Evolutionary conservation across 2,113 vertebrate genomes (phyloP), one percentile per base, ranked within the genome.

Genomic region (Ellobius talpinus): DNA sequence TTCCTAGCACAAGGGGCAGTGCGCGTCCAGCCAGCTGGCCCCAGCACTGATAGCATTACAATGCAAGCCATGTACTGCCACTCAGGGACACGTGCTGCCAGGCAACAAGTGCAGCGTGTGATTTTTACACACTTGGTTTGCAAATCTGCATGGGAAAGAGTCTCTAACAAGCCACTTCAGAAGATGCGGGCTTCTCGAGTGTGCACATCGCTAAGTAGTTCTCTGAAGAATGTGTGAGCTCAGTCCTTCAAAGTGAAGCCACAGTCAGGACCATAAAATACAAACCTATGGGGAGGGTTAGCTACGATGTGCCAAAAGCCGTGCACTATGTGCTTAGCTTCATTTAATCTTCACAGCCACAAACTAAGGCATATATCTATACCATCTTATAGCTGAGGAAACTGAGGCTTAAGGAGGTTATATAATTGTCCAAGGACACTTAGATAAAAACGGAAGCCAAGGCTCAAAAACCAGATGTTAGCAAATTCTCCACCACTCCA

Each of bases 91-190:
- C 96, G 95, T 79, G 95, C 96, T 96, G 95, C 94, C 86, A 52
- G 91, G 95, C 93, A 97, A 98, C 94, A 97, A 96, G 90, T 39
- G 2, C 96, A 90, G 0, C 0, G 93, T 74, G 5, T 16, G 90
- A 96, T 96, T 98, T 97, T 47, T 21, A 96, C 1, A 66, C 66
- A 94, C 33, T 55, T 3, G 6, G 68, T 78, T 93, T 87, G 93
- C 95, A 96, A 96, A 97, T 95, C 87, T 88, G 91, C 79, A 97
- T 97, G 87, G 94, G 97, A 97, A 98, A 98, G 96, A 94, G 87
- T 74, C 94, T 7, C 63, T 96, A 97, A 97, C 95, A 84, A 97
- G 96, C 95, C 94, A 94, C 97, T 97, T 94, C 94, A 96, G 89
- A 90, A 95, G 95, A 92, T 2, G 17, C 50, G 73, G 77, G 95